Evolutionary conservation across 2,113 vertebrate genomes (phyloP).

Genomic region (Leucopsar rothschildi): DNA sequence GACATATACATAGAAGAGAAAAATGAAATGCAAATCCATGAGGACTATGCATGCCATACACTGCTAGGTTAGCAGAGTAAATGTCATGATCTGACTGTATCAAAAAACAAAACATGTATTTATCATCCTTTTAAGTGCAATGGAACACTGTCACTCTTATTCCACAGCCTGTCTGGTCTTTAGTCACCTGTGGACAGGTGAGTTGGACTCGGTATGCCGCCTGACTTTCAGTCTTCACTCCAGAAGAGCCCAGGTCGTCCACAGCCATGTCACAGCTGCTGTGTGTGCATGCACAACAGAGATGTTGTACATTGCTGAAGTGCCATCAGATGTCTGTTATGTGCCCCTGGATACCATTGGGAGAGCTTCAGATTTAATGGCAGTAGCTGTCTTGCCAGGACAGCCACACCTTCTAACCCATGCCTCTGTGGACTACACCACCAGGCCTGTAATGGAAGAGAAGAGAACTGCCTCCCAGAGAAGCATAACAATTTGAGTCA

Average conservation of each 20-base stretch:
- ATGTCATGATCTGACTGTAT: neutral
- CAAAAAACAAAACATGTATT: neutral
- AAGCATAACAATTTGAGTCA: rapidly evolving
- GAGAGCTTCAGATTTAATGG: neutral
- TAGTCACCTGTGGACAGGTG: neutral
- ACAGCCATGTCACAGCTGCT: neutral
- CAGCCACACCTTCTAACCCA: rapidly evolving
- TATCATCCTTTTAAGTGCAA: neutral
- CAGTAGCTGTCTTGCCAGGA: neutral
- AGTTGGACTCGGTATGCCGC: neutral
- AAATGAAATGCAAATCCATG: neutral
- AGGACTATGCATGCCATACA: neutral
- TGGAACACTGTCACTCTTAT: neutral
- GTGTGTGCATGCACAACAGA: neutral
- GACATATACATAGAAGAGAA: neutral
- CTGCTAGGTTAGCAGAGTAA: neutral
- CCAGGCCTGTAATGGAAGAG: neutral
- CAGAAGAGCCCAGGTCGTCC: neutral
- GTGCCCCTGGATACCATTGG: neutral
- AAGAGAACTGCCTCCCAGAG: neutral
- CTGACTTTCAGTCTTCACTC: neutral
- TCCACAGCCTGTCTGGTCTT: neutral
- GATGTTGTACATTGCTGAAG: rapidly evolving
- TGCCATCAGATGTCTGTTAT: neutral
- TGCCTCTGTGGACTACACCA: neutral